Evolutionary conservation across 2,113 vertebrate genomes (phyloP).

Genomic region (Chamaetylas fuelleborni): DNA sequence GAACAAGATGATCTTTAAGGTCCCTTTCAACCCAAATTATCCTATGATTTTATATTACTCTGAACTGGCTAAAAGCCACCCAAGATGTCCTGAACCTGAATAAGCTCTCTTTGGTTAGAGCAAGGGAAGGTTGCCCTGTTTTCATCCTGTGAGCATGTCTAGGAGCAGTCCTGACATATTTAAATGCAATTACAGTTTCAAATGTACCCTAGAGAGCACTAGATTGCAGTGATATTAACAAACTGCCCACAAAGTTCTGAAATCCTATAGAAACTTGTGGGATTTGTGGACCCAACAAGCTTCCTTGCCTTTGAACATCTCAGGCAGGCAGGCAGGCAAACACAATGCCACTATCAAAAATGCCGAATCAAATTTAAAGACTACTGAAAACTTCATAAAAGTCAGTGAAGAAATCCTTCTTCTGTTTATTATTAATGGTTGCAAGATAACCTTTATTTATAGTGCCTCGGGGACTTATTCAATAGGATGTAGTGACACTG

Average conservation of each 20-base stretch:
- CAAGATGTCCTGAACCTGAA: neutral
- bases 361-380: neutral
- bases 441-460: slow-evolving; percentile 32
- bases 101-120: neutral
- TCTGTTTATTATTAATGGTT: slow-evolving; percentile 2
- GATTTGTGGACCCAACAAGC: neutral
- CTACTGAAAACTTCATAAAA: slow-evolving; percentile 13
- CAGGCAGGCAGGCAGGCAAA: neutral
- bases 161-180: neutral
- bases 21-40: neutral
- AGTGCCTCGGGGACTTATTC: neutral
- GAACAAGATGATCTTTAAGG: neutral
- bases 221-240: neutral
- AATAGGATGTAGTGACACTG: slow-evolving; percentile 19
- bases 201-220: neutral
- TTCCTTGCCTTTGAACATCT: neutral
- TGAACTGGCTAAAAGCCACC: neutral
- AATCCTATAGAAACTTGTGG: neutral
- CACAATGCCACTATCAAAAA: neutral
- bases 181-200: neutral
- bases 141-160: neutral
- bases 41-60: neutral
- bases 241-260: neutral
- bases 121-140: neutral
- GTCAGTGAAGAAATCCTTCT: neutral